Conservation (phyloP, 2,888 invertebrate species). For the Tryphoninae sp. region DNA sequence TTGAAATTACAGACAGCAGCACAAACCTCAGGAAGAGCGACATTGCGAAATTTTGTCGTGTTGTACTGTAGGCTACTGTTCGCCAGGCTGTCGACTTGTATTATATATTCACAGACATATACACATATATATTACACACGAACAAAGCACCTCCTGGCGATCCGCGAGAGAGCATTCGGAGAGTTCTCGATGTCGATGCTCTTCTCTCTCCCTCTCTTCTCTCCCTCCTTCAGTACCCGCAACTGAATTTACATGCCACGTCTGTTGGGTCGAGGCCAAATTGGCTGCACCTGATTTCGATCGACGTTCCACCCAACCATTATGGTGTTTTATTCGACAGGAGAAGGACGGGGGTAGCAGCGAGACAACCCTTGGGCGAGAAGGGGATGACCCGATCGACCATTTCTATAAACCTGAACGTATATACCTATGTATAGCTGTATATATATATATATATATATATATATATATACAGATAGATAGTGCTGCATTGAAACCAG, state of each 20-base stretch:
- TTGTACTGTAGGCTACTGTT: slow-evolving; percentile 47
- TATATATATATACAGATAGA: slow-evolving; percentile 20
- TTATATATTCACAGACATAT: slow-evolving; percentile 24
- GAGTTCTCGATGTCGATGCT: slow-evolving; percentile 57
- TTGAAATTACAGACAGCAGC: slow-evolving; percentile 14
- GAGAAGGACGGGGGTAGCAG: slow-evolving; percentile 21
- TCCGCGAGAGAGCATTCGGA: slow-evolving; percentile 50
- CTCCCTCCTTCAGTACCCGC: slow-evolving; percentile 40
- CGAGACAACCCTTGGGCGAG: not conserved
- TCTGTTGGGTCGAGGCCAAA: slow-evolving; percentile 75
- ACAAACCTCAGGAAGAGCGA: slow-evolving; percentile 27
- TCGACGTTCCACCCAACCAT: slow-evolving; percentile 69
- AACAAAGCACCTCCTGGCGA: slow-evolving; percentile 42
- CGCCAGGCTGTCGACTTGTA: slow-evolving; percentile 60
- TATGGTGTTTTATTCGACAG: slow-evolving; percentile 74
- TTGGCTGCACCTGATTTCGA: slow-evolving; percentile 78
- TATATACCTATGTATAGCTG: not conserved
- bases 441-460: slow-evolving; percentile 17
- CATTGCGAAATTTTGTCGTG: slow-evolving; percentile 53
- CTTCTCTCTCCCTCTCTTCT: slow-evolving; percentile 37
- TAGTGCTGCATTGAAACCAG: slow-evolving; percentile 36
- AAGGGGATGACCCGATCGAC: slow-evolving; percentile 25
- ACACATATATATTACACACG: slow-evolving; percentile 7
- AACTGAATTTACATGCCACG: slow-evolving; percentile 72
- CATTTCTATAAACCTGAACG: slow-evolving; percentile 41